Evolutionary conservation across 2,888 invertebrate species (phyloP), one percentile per base, ranked within the genome.

Genomic region (Gastracanthus pulcherrimus): DNA sequence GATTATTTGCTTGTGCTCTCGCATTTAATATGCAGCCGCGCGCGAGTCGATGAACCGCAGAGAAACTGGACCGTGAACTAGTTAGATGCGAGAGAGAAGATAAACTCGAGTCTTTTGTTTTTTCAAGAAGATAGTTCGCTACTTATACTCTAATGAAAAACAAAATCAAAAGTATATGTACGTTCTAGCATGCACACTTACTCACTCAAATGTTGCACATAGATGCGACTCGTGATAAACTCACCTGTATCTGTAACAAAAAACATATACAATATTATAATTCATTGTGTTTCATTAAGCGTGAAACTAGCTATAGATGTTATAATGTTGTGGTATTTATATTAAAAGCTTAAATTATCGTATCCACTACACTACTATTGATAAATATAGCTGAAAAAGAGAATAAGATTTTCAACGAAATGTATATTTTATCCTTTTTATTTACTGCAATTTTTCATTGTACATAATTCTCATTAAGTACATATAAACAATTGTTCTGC

Each of bases 21-120:
- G 23, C 58, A 16, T 45, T 62, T 75, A 70, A 77, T 69, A 69
- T 55, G 19, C 51, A 7, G 9, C 3, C 3, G 16, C 7, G 19
- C 13, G 23, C n/a, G 29, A 80, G 67, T 71, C 66, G 36, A 67
- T 71, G 76, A 76, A 80, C 76, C 72, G 41, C 23, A 26, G 70
- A 31, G 34, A 70, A 82, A 72, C 72, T 80, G 80, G 72, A 76
- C 78, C 80, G 71, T 76, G 82, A 36, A 80, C 80, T 74, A 76
- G 71, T 82, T 82, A 66, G 79, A 75, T 76, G 60, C 48, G 62
- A 45, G 6, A n/a, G 13, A n/a, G 41, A 74, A 58, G 48, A 76
- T 67, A 72, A 11, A 16, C 80, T 38, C 29, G 60, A 2, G 26
- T 62, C n/a, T 62, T 3, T 16, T 26, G 2, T 11, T 6, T 34